Evolutionary conservation across 2,113 vertebrate species (phyloP), one percentile per base, ranked within the genome.

Genomic region (Muscicapa adusta): DNA sequence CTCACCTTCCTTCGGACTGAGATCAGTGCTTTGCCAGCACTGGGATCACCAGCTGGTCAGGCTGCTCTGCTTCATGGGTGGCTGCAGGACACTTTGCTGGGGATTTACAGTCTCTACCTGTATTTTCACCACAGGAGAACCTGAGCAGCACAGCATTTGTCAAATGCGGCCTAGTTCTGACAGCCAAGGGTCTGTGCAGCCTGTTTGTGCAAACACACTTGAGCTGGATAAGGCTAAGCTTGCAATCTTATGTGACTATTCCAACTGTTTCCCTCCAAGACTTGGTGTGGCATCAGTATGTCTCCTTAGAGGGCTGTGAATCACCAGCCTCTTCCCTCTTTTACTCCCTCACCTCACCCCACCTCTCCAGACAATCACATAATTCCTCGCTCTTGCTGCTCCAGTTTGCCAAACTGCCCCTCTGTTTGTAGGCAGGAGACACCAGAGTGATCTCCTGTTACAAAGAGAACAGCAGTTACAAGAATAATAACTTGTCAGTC

Each of bases 81-180:
- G 28, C 61, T 82, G 57, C n/a, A 72, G 36, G 58, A 65, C 48
- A 3, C n/a, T 29, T 3, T 51, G 36, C 29, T 40, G 36, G 40
- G 28, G 19, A 73, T 66, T 29, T 57, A n/a, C 40, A 65, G 51
- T 24, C 12, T 71, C 38, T 10, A 7, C 18, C 29, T 31, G 5
- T n/a, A 9, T 62, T 78, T 70, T 60, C 78, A 61, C 28, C 38
- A 22, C 38, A 33, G 61, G 15, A 66, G 16, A 10, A 78, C 38
- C 14, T 0, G 0, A 63, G 26, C 23, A 54, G n/a, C 33, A 50
- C 0, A 3, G 22, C 31, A 18, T 38, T 82, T 68, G 31, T 42
- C 58, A 66, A 74, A 47, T 3, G 2, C 25, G 84, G 54, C 43
- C 42, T 65, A 22, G 23, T 38, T 70, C 56, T 54, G 38, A 66